Evolutionary conservation across 2,113 vertebrate species (phyloP), one percentile per base, ranked within the genome.

Genomic region (Seriola quinqueradiata): DNA sequence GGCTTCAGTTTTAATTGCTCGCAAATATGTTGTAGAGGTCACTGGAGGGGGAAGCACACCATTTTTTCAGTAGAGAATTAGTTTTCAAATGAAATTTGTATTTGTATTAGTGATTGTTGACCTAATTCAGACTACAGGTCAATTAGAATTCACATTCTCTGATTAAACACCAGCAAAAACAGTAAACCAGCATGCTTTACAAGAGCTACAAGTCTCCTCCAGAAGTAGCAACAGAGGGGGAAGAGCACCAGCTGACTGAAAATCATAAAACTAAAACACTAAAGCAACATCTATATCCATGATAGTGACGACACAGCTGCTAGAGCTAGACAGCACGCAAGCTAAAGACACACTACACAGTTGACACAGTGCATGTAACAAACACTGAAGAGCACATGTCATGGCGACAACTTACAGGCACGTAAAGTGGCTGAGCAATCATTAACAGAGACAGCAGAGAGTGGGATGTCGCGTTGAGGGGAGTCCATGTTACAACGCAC

Each of bases 381-480:
- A n/a, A 90, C 87, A 89, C 77, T 69, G 83, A 90, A 66, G 84
- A 87, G 85, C 90, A 87, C 79, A 83, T 73, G 89, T 91, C 92
- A 90, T 77, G 90, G 89, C 69, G 88, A 96, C 94, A 96, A 99
- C 98, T 99, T 99, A 99, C 97, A 99, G 97, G 97, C 96, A 97
- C 93, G 96, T 95, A 99, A 96, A 96, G 95, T 96, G 96, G 97
- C 95, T 85, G 97, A 96, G 96, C 96, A 98, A 96, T 98, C 97
- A 97, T 96, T 97, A 97, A 99, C 97, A 99, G 97, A 98, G 96
- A 97, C 95, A 96, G 97, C 96, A 96, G 97, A 97, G 95, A 98
- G 96, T 94, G 97, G 97, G 95, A 97, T 97, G 97, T 95, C 95
- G 95, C 96, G 96, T 93, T 95, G 96, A 95, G 95, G 96, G 95